These are phyloP conservation scores for Calameuta pallipes DNA, from an alignment of 2,888 invertebrate genomes.

Conservation along the genomic window DNA sequence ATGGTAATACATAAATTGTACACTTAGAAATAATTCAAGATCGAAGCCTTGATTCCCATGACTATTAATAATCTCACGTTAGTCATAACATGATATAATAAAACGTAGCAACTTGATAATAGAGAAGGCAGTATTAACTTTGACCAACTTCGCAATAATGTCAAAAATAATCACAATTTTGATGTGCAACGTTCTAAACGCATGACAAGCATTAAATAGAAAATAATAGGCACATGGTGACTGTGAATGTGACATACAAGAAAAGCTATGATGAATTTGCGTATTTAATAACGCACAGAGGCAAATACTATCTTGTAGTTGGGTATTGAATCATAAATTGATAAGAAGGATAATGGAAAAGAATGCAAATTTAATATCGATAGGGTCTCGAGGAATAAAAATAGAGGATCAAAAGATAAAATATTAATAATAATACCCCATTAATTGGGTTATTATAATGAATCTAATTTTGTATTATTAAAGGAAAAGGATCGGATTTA, in stretches of 20 bases:
- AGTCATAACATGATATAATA: neutral
- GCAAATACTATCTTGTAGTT: neutral
- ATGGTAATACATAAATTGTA: neutral
- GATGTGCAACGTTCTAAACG: neutral
- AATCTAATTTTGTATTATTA: neutral
- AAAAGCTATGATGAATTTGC: neutral
- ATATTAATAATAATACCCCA: neutral
- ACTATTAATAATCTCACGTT: neutral
- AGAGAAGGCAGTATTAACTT: neutral
- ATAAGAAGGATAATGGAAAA: conserved; percentile 8
- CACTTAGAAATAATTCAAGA: neutral
- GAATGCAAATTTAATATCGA: conserved; percentile 5
- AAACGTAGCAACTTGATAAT: neutral
- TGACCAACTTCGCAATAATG: neutral
- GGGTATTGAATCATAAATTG: neutral
- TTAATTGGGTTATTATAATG: neutral
- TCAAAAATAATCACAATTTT: neutral
- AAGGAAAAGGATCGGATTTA: neutral
- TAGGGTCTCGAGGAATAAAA: neutral
- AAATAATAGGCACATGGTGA: neutral
- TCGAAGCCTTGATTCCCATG: neutral
- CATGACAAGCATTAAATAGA: neutral
- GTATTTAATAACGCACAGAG: neutral
- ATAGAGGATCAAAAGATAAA: neutral
- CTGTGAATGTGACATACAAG: neutral